Percentiles rank a stretch among this genome's conserved stretches.
Conservation (phyloP, 2,888 invertebrate species). For the Euplagia quadripunctaria region DNA sequence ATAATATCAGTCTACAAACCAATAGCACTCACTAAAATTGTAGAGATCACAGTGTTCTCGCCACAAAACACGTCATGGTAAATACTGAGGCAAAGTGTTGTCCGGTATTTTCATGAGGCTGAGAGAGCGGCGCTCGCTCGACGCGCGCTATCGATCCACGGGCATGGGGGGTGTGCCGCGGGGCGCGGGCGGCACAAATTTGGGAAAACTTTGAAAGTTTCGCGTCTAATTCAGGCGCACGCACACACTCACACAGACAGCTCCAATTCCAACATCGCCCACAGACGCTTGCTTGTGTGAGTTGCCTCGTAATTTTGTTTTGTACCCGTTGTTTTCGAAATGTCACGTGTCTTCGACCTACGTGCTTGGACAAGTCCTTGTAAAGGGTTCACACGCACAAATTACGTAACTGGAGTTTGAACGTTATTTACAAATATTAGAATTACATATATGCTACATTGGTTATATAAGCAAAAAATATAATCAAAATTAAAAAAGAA, state of each 20-base stretch:
- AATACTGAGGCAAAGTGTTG: slow-evolving; percentile 78
- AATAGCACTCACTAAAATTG: slow-evolving; percentile 57
- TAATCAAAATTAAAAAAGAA: background rate
- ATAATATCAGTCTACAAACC: slow-evolving; percentile 49
- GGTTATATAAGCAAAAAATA: background rate
- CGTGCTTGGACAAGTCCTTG: slow-evolving; percentile 70
- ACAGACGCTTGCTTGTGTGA: slow-evolving; percentile 54
- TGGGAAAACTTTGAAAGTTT: slow-evolving; percentile 88
- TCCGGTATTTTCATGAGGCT: slow-evolving; percentile 83
- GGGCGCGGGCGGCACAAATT: slow-evolving; percentile 82
- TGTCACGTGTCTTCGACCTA: slow-evolving; percentile 80
- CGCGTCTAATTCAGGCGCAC: slow-evolving; percentile 88
- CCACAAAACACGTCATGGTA: slow-evolving; percentile 78
- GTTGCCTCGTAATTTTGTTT: slow-evolving; percentile 82
- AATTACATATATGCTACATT: slow-evolving; percentile 1
- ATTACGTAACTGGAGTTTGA: slow-evolving; percentile 49
- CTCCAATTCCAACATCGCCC: slow-evolving; percentile 68
- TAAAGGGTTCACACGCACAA: slow-evolving; percentile 61
- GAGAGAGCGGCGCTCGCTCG: slow-evolving; percentile 77
- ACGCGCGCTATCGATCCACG: slow-evolving; percentile 82
- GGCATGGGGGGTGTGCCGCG: slow-evolving; percentile 60
- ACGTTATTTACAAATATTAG: slow-evolving; percentile 33
- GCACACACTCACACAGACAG: slow-evolving; percentile 76
- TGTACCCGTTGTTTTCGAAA: slow-evolving; percentile 77
- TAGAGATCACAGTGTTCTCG: slow-evolving; percentile 63